These are phyloP conservation scores for Calycopis cecrops DNA, from an alignment of 1,140 invertebrate genomes.

Conservation along the genomic window DNA sequence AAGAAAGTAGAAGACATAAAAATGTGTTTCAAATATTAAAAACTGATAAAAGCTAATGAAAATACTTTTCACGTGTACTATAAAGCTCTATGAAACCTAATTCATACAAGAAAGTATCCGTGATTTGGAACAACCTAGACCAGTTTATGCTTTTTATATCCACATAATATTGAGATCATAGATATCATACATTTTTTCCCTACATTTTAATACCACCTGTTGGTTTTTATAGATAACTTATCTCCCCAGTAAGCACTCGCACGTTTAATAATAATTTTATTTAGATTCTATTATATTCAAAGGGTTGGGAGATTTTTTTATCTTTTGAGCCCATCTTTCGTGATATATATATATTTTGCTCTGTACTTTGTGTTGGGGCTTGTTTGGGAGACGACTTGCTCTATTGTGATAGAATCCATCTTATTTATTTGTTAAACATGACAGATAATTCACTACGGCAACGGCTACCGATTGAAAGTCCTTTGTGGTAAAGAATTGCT, in stretches of 20 bases:
- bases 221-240: constrained; percentile 8
- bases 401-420: constrained; percentile 62
- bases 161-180: no score
- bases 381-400: constrained; percentile 38
- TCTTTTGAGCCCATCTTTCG: constrained; percentile 55
- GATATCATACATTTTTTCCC: neutral
- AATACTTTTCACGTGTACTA: no score
- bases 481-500: constrained; percentile 58
- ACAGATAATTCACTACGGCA: constrained; percentile 60
- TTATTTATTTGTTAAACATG: constrained; percentile 68
- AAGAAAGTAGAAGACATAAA: no score
- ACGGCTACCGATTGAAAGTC: constrained; percentile 52
- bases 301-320: constrained; percentile 51
- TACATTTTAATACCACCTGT: constrained; percentile 9
- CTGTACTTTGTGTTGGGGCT: constrained; percentile 47
- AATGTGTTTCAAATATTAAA: no score
- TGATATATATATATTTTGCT: constrained; percentile 68
- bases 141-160: no score
- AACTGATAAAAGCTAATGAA: no score
- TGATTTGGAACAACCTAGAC: no score
- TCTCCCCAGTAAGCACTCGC: constrained; percentile 4
- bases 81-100: no score
- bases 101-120: no score
- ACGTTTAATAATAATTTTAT: constrained; percentile 18
- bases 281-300: constrained; percentile 32